Base-by-base conservation (phyloP, 2,113 vertebrate genomes). In the Peromyscus polionotus region DNA sequence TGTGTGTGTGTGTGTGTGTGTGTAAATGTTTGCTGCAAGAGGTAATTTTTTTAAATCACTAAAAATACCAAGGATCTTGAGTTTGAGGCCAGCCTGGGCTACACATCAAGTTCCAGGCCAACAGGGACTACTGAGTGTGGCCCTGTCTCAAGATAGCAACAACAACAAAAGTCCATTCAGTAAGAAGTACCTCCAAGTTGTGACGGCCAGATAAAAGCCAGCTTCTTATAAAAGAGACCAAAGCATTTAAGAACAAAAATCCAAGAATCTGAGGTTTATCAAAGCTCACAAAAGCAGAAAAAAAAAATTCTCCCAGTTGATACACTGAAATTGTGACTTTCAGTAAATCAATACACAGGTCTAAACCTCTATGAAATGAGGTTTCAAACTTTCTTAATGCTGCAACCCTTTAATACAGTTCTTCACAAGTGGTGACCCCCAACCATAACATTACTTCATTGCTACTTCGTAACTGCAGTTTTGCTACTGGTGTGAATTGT, bases 281-380 rank as follows among this genome's bases (percentile, higher is more conserved):
- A 68, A 80, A 17, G 17, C 88, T 88, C 87, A 91, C 7, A 51
- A 96, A 96, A 95, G 45, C 54, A 77, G 70, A 9, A 20, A 39
- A 94, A 54, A 92, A 90, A 94, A 90, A 45, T 61, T 54, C 28
- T 28, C 26, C 92, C 5, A 92, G 33, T 45, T 96, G 61, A 77
- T n/a, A 90, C 17, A 94, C 59, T n/a, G 42, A 94, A 90, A 97
- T 88, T 36, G 79, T 84, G 57, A 79, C 42, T 94, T 84, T 39
- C 3, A 95, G 42, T 19, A 75, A 76, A 51, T 94, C 72, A 94
- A 88, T 91, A 84, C 8, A 91, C 0, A 95, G 33, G 68, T 65
- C 67, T 83, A 92, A 59, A 76, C 24, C 24, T 79, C 54, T 73
- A 63, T 72, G 89, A 95, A 87, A 94, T 61, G 81, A 73, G 26